Conservation (phyloP, 2,888 invertebrate species). For the Epicampocera succincta region DNA sequence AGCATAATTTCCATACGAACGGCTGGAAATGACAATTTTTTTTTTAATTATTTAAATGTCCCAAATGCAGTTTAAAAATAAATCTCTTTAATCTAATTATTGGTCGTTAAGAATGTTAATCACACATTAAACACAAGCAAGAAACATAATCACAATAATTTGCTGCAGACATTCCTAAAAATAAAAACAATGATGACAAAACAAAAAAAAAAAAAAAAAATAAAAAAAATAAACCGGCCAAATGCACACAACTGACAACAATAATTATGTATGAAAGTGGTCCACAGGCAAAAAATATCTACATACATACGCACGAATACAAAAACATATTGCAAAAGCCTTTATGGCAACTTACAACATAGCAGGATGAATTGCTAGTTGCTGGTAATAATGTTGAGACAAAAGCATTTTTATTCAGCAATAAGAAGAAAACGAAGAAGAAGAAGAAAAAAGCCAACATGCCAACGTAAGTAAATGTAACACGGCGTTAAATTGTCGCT, state of each 20-base stretch:
- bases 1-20: too few relatives aligned
- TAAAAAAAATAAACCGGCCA: conserved; percentile 2
- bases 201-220: conserved; percentile 29
- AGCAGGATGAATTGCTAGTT: conserved; percentile 31
- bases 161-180: conserved; percentile 49
- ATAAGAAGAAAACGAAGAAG: conserved; percentile 8
- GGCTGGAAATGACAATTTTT: too few relatives aligned
- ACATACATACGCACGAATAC: neutral
- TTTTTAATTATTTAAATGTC: neutral
- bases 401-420: conserved; percentile 22
- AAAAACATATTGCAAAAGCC: conserved; percentile 12
- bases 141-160: conserved; percentile 48
- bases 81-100: conserved; percentile 63
- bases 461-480: conserved; percentile 62
- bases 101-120: conserved; percentile 63
- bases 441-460: conserved; percentile 22
- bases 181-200: conserved; percentile 24
- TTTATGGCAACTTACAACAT: conserved; percentile 31
- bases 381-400: conserved; percentile 38
- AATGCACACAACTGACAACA: conserved; percentile 64
- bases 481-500: conserved; percentile 54
- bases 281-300: conserved; percentile 45
- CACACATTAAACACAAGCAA: conserved; percentile 52
- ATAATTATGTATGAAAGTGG: conserved; percentile 63
- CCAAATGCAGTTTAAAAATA: conserved; percentile 13